Evolutionary conservation across 2,113 vertebrate genomes (phyloP).

Genomic region (Recurvirostra avosetta): DNA sequence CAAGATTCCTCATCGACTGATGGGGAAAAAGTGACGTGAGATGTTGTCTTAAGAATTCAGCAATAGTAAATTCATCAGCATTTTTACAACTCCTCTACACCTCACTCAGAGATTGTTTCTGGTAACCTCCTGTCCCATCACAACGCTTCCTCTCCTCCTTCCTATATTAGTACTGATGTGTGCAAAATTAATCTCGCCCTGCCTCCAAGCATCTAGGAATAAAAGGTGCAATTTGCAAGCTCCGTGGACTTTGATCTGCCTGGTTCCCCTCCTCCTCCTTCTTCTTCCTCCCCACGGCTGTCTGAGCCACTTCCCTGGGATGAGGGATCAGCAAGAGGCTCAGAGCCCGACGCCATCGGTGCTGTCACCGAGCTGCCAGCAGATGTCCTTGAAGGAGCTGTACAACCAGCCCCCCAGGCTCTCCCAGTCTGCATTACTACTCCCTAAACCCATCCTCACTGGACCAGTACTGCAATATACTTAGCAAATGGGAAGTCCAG

Average conservation of each 20-base stretch:
- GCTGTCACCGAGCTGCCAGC: neutral
- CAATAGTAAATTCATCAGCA: neutral
- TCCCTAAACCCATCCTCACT: neutral
- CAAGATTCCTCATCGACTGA: neutral
- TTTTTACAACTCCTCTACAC: neutral
- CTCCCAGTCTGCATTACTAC: neutral
- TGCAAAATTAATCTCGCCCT: neutral
- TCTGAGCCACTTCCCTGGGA: neutral
- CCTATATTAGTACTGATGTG: rapidly evolving
- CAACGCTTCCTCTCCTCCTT: neutral
- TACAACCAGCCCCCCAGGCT: neutral
- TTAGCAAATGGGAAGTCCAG: neutral
- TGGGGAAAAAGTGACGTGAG: neutral
- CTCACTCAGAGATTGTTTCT: neutral
- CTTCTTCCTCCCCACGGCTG: neutral
- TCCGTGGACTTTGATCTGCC: neutral
- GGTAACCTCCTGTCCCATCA: neutral
- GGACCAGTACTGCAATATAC: neutral
- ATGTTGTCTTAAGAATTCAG: neutral
- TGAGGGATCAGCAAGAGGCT: neutral
- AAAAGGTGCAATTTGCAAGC: neutral
- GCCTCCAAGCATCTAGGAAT: neutral
- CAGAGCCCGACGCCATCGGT: rapidly evolving
- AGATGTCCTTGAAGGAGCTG: neutral
- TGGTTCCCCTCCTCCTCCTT: neutral